A percentile compares a stretch with the other conserved stretches of the same genome.
These are phyloP conservation scores for Poeciliopsis occidentalis DNA, from an alignment of 2,113 vertebrate species.

Conservation along the genomic window DNA sequence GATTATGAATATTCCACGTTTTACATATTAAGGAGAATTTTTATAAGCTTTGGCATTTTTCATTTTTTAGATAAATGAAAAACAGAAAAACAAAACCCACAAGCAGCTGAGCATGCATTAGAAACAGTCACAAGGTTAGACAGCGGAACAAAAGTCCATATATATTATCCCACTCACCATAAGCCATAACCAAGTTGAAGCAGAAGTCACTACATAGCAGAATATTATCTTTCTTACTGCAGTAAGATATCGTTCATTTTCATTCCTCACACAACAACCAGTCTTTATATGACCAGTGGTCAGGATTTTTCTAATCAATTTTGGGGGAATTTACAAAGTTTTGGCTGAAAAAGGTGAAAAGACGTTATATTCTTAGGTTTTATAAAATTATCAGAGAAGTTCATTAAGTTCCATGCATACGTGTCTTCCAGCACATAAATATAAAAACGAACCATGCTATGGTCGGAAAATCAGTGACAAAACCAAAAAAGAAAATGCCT, in stretches of 20 bases:
- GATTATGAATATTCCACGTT: neutral
- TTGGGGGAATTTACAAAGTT: neutral
- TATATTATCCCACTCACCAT: conserved; percentile 36
- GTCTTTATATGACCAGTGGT: conserved; percentile 34
- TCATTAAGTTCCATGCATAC: conserved; percentile 4
- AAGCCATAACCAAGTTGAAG: conserved; percentile 49
- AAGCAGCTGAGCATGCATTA: conserved; percentile 42
- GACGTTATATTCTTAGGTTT: neutral
- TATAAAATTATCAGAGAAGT: neutral
- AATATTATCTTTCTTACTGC: conserved; percentile 31
- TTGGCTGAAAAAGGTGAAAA: neutral
- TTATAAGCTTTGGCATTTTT: neutral
- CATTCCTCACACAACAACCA: conserved; percentile 63
- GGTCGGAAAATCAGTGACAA: neutral
- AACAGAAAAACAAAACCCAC: conserved; percentile 24
- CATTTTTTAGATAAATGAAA: neutral
- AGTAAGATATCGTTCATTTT: conserved; percentile 59
- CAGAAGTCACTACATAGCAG: conserved; percentile 55
- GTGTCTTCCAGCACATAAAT: neutral
- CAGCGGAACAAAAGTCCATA: conserved; percentile 19
- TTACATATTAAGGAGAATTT: no score
- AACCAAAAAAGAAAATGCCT: conserved; percentile 11
- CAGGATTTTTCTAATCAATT: neutral
- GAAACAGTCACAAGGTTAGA: conserved; percentile 49
- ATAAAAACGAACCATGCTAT: conserved; percentile 1